phyloP scores from a whole-genome alignment of 2,888 invertebrate genomes.

The Xylocampa areola region DNA sequence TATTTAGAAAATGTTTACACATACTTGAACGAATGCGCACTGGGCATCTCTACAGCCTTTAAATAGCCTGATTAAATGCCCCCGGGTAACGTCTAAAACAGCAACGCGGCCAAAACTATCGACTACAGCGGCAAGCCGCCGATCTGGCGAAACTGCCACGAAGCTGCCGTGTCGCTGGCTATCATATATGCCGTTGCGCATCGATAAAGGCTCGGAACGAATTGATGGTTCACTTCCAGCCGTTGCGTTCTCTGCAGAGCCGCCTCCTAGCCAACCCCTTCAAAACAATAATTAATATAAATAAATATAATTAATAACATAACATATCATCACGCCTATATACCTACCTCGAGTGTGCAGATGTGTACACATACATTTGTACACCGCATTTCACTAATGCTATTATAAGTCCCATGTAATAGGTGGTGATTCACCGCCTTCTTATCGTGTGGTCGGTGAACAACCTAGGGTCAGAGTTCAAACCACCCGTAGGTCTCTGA shows the following conservation, averaged over 20 bases:
- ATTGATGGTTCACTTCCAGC: constrained; percentile 85
- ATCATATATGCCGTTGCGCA: constrained; percentile 95
- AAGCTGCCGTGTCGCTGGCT: constrained; percentile 92
- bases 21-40: constrained; percentile 96
- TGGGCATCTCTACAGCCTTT: constrained; percentile 99
- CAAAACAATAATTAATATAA: too few species aligned
- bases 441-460: too few species aligned
- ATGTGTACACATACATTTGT: too few species aligned
- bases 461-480: too few species aligned
- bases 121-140: constrained; percentile 94
- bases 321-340: too few species aligned
- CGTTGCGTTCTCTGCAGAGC: constrained; percentile 70
- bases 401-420: too few species aligned
- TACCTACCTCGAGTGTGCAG: too few species aligned
- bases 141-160: constrained; percentile 94
- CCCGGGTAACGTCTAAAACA: constrained; percentile 94
- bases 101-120: constrained; percentile 97
- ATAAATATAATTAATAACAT: not conserved
- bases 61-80: constrained; percentile 95
- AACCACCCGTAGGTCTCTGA: too few species aligned
- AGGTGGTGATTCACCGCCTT: too few species aligned
- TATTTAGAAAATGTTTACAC: constrained; percentile 5
- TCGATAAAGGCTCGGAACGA: constrained; percentile 93
- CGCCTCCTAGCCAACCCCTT: constrained; percentile 86
- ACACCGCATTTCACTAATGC: too few species aligned